Evolutionary conservation across 1,140 invertebrate genomes (phyloP).

Genomic region (Drosophila nannoptera): DNA sequence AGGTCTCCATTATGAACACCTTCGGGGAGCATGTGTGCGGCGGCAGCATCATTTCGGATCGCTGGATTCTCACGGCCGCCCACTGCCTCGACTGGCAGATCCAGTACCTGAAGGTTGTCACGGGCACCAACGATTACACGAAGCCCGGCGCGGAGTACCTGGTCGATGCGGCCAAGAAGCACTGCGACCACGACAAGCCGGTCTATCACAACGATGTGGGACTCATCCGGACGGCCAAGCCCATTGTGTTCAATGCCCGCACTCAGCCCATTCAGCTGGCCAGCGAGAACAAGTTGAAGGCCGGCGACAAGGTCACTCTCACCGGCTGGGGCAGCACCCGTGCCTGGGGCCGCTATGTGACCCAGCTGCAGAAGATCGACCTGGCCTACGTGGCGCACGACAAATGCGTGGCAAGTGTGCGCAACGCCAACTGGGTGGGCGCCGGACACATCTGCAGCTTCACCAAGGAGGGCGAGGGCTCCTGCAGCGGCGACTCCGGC

Average conservation of each 20-base stretch:
- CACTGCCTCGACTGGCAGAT: constrained; percentile 79
- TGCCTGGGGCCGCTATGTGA: constrained; percentile 62
- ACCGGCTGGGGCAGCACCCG: constrained; percentile 81
- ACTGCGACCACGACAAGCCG: constrained; percentile 69
- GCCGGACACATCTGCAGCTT: constrained; percentile 82
- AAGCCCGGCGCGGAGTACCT: constrained; percentile 59
- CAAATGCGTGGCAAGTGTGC: constrained; percentile 48
- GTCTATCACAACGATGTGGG: constrained; percentile 80
- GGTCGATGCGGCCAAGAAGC: constrained; percentile 54
- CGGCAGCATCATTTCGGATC: constrained; percentile 74
- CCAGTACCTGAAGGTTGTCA: constrained; percentile 65
- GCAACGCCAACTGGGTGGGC: constrained; percentile 54
- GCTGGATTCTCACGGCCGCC: constrained; percentile 79
- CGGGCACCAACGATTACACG: constrained; percentile 62
- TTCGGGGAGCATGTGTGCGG: constrained; percentile 79
- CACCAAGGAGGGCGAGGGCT: constrained; percentile 81
- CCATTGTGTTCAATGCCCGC: constrained; percentile 78
- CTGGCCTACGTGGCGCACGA: constrained; percentile 50
- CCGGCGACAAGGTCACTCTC: constrained; percentile 74
- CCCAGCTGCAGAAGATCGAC: constrained; percentile 67
- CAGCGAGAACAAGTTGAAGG: constrained; percentile 32
- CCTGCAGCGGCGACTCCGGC: constrained; percentile 81
- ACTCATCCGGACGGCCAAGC: constrained; percentile 75
- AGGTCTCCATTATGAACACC: constrained; percentile 78
- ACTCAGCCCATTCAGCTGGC: constrained; percentile 78